Percentiles rank a stretch among this genome's conserved stretches.
Conservation (phyloP, 1,140 invertebrate genomes). For the Aplysia californica region DNA sequence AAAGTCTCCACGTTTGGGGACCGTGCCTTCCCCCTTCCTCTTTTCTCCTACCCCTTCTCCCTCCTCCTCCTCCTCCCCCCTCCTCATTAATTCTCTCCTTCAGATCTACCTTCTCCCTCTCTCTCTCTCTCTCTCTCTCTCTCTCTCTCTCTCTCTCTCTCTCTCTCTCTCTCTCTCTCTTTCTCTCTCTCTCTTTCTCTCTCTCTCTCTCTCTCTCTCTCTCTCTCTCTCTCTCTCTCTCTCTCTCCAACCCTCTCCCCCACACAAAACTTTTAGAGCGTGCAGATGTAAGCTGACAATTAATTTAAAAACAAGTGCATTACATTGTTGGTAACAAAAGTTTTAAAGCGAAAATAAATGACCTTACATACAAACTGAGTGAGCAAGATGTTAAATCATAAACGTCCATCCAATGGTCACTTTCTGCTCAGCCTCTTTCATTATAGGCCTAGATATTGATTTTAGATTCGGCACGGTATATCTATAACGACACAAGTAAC, state of each 20-base stretch:
- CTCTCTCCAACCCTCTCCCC: too few species aligned
- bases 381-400: too few species aligned
- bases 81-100: neutral
- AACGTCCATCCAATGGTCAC: too few species aligned
- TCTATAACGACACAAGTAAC: too few species aligned
- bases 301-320: too few species aligned
- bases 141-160: neutral
- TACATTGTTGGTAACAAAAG: too few species aligned
- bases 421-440: too few species aligned
- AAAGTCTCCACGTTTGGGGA: neutral
- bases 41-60: neutral
- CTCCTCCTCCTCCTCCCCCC: neutral
- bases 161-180: neutral
- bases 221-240: too few species aligned
- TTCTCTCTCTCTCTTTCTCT: neutral
- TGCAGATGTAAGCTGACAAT: neutral
- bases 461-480: too few species aligned
- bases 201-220: neutral
- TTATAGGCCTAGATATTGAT: too few species aligned
- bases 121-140: neutral
- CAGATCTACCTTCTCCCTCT: neutral
- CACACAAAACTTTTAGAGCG: neutral
- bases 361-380: neutral
- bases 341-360: neutral
- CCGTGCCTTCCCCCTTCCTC: neutral